Conservation (phyloP, 2,113 vertebrate species). For the Lontra canadensis region DNA sequence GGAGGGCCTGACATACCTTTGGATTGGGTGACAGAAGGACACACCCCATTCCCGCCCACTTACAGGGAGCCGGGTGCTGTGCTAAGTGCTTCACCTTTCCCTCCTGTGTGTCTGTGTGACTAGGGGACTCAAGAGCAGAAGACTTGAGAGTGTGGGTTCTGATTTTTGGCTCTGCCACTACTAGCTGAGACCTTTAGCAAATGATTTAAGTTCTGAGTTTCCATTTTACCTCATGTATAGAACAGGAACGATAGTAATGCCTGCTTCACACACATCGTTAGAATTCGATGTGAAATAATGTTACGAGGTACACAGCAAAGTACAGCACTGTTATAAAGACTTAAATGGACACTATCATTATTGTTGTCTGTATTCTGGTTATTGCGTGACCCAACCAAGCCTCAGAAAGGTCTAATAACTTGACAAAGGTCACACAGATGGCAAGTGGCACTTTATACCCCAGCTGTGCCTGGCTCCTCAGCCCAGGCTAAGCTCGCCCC, state of each 20-base stretch:
- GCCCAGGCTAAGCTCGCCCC: neutral
- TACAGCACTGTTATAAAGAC: neutral
- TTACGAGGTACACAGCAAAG: neutral
- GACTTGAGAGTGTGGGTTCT: neutral
- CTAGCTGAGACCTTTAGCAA: neutral
- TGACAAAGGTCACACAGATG: neutral
- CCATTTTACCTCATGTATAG: neutral
- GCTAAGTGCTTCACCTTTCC: neutral
- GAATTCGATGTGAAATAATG: neutral
- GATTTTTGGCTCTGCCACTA: neutral
- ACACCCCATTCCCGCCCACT: too few relatives aligned
- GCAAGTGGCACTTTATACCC: neutral
- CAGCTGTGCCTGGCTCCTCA: neutral
- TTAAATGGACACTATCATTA: neutral
- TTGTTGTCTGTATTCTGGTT: neutral
- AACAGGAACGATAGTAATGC: neutral
- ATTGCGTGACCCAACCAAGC: neutral
- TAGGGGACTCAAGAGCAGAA: neutral
- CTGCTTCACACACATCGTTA: neutral
- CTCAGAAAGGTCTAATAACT: neutral
- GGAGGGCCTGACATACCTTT: too few relatives aligned
- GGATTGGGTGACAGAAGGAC: neutral
- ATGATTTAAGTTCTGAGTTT: neutral
- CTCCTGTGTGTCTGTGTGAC: accelerated
- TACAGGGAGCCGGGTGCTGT: accelerated